A percentile compares a stretch with the other conserved stretches of the same genome.
phyloP scores from a whole-genome alignment of 2,113 vertebrate genomes.

The Dermatemys mawii region DNA sequence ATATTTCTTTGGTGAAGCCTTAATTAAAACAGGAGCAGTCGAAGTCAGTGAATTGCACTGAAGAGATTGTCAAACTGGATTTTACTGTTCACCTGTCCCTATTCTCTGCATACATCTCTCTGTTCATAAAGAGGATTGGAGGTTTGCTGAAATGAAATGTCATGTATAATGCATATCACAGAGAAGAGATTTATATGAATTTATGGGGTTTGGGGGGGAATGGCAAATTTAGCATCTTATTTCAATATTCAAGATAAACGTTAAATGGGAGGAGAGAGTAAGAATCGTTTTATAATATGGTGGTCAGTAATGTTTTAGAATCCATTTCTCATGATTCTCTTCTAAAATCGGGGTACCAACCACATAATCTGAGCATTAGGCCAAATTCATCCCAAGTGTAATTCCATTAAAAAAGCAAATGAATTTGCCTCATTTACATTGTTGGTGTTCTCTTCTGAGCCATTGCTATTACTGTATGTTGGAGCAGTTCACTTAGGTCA shows the following conservation, averaged over 20 bases:
- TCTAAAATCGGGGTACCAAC: not conserved
- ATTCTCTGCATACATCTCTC: conserved; percentile 25
- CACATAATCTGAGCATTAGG: not conserved
- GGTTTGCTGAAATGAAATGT: conserved; percentile 45
- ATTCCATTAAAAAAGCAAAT: not conserved
- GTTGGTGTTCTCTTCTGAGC: not conserved
- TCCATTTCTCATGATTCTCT: not conserved
- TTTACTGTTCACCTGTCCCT: conserved; percentile 49
- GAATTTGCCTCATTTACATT: not conserved
- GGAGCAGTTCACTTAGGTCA: not conserved
- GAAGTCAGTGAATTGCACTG: conserved; percentile 64
- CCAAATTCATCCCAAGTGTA: not conserved
- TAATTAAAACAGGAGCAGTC: conserved; percentile 74
- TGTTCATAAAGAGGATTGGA: conserved; percentile 34
- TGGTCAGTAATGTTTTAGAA: conserved; percentile 31
- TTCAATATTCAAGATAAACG: not conserved
- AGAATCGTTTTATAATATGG: conserved; percentile 8
- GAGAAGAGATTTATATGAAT: not conserved
- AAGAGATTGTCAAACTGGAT: conserved; percentile 66
- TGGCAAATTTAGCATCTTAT: not conserved
- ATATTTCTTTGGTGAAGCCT: conserved; percentile 77
- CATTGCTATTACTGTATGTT: not conserved
- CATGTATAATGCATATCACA: conserved; percentile 33
- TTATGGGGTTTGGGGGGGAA: conserved; percentile 6
- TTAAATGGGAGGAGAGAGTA: conserved; percentile 7